These are phyloP conservation scores for Sinopyrophorus schimmeli DNA, from an alignment of 2,888 invertebrate species.

Conservation along the genomic window DNA sequence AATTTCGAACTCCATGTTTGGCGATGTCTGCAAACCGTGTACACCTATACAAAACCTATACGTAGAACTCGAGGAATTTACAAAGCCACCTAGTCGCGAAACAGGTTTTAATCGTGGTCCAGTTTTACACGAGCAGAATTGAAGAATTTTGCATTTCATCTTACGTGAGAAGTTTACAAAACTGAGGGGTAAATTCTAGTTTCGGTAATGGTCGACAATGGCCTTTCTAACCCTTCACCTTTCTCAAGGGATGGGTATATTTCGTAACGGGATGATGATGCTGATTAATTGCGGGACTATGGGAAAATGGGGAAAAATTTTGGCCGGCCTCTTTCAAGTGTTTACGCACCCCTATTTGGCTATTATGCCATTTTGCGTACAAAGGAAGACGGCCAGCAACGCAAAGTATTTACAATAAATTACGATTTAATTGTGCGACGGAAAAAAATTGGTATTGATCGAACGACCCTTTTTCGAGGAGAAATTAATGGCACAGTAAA, in stretches of 20 bases:
- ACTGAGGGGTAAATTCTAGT: slow-evolving; percentile 24
- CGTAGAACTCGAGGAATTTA: slow-evolving; percentile 24
- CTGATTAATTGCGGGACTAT: slow-evolving; percentile 32
- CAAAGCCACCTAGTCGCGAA: slow-evolving; percentile 23
- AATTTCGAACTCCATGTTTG: too few species aligned
- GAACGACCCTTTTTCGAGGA: too few species aligned
- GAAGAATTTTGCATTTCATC: slow-evolving; percentile 26
- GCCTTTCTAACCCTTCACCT: slow-evolving; percentile 23
- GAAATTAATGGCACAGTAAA: too few species aligned
- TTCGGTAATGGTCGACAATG: slow-evolving; percentile 21
- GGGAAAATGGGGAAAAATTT: slow-evolving; percentile 28
- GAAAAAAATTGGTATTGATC: too few species aligned
- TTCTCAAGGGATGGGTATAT: slow-evolving; percentile 27
- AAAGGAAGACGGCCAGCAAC: too few species aligned
- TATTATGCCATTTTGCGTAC: too few species aligned
- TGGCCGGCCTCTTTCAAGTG: background rate
- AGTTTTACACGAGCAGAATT: slow-evolving; percentile 23
- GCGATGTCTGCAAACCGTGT: too few species aligned
- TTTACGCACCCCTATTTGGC: slow-evolving; percentile 24
- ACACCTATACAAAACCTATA: slow-evolving; percentile 15
- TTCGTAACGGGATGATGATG: slow-evolving; percentile 25
- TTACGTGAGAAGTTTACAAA: slow-evolving; percentile 30
- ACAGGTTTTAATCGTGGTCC: slow-evolving; percentile 30
- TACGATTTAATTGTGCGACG: too few species aligned
- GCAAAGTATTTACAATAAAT: too few species aligned